phyloP scores from a whole-genome alignment of 2,797 vertebrate genomes.

The Melopsittacus undulatus region DNA sequence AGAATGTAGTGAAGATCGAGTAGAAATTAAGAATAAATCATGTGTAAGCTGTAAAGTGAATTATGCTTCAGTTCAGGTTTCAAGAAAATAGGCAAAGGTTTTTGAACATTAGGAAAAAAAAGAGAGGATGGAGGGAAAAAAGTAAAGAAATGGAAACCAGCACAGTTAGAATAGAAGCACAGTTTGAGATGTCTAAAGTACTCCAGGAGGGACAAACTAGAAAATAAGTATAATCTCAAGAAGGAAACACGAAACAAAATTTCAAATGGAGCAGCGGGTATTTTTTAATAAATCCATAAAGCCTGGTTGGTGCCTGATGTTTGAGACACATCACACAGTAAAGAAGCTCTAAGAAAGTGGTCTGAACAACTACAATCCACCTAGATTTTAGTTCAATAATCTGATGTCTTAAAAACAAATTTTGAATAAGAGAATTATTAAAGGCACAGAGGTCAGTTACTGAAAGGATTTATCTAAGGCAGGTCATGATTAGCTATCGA shows the following conservation, averaged over 20 bases:
- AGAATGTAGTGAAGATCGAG: background rate
- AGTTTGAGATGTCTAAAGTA: background rate
- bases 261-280: background rate
- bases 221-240: background rate
- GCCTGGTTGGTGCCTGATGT: background rate
- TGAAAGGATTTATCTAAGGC: background rate
- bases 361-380: background rate
- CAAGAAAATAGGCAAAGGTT: background rate
- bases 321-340: background rate
- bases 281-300: background rate
- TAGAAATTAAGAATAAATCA: conserved; percentile 27
- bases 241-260: background rate
- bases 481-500: background rate
- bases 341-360: background rate
- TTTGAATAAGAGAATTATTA: background rate
- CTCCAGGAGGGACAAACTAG: background rate
- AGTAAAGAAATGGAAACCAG: background rate
- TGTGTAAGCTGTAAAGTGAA: background rate
- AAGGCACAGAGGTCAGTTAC: background rate
- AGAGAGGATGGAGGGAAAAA: background rate
- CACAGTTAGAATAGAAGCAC: background rate
- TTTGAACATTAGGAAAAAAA: background rate
- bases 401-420: background rate
- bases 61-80: background rate
- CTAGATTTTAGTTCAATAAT: background rate